Conservation (phyloP, 2,888 invertebrate species). For the Orthosia gracilis region DNA sequence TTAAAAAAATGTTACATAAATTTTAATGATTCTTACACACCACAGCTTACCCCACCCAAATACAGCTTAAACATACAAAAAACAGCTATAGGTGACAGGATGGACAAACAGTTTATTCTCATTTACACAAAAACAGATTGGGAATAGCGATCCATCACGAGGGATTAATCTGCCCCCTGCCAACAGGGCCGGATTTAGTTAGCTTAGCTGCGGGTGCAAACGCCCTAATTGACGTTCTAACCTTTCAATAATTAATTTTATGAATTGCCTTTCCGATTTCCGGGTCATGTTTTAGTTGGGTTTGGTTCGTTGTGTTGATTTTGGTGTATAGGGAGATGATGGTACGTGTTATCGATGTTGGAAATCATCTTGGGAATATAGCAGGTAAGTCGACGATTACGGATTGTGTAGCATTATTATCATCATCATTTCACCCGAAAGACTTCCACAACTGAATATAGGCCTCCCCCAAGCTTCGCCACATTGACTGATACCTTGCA, state of each 20-base stretch:
- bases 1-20: background rate
- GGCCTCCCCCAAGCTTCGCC: too few species aligned
- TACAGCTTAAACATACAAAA: conserved; percentile 57
- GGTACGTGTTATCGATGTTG: background rate
- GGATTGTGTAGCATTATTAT: background rate
- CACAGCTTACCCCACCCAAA: conserved; percentile 23
- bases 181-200: conserved; percentile 66
- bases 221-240: conserved; percentile 62
- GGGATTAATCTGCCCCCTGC: conserved; percentile 75
- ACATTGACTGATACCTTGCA: too few species aligned
- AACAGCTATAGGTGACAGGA: conserved; percentile 65
- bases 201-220: conserved; percentile 62
- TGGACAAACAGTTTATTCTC: conserved; percentile 78
- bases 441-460: too few species aligned
- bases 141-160: conserved; percentile 80
- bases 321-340: background rate
- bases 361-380: background rate
- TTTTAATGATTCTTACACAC: background rate
- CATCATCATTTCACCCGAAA: too few species aligned
- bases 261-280: conserved; percentile 32
- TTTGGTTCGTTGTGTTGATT: background rate
- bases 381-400: background rate
- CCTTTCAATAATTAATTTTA: conserved; percentile 64
- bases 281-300: background rate
- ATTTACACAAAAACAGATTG: conserved; percentile 81